phyloP scores from a whole-genome alignment of 37 sponge, comb jelly and placozoan species.

The Halisarca cf. caerulea region DNA sequence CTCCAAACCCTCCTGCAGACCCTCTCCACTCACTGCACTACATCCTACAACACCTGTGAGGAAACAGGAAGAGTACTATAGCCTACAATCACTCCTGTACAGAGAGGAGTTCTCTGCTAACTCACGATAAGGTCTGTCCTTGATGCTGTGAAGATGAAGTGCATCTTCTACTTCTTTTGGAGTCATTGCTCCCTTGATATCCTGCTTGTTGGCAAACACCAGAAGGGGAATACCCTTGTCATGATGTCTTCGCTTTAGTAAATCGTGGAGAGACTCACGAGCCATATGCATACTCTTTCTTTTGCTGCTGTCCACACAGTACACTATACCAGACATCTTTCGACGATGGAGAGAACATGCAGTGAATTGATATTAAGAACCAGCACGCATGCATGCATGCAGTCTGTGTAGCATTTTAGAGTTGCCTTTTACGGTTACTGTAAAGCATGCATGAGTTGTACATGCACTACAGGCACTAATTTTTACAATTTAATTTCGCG shows the following conservation, averaged over 20 bases:
- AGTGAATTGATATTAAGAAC: too few species aligned
- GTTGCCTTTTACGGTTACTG: too few species aligned
- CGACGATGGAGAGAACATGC: too few species aligned
- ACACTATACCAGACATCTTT: background rate
- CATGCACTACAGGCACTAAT: too few species aligned
- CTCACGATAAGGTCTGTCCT: constrained; percentile 16
- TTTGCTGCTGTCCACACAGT: constrained; percentile 16
- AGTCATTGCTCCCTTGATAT: background rate
- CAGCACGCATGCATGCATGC: too few species aligned
- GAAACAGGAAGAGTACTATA: background rate
- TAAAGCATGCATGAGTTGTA: too few species aligned
- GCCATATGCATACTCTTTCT: background rate
- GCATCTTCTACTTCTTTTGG: background rate
- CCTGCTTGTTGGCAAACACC: constrained; percentile 12
- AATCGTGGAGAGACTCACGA: background rate
- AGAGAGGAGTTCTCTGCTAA: too few species aligned
- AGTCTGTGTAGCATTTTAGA: too few species aligned
- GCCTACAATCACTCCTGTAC: too few species aligned
- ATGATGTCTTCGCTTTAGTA: background rate
- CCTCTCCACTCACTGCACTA: background rate
- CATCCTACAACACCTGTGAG: background rate
- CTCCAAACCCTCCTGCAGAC: background rate
- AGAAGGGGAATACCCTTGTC: background rate
- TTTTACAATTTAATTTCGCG: too few species aligned
- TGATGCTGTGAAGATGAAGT: background rate